phyloP scores from a whole-genome alignment of 2,888 invertebrate species.

The Nomada goodeniana region DNA sequence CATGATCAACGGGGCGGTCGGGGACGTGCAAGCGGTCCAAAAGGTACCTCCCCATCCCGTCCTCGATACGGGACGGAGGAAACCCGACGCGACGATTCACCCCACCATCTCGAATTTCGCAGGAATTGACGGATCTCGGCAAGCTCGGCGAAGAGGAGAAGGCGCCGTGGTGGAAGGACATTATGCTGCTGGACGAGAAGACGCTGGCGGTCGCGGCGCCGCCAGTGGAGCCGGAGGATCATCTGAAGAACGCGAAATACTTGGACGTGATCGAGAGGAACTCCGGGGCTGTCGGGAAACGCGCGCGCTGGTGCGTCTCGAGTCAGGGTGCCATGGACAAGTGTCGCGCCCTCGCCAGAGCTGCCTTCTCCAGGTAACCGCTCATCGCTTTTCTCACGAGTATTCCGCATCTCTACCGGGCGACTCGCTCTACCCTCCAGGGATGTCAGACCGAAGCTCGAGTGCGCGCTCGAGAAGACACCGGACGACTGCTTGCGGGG shows the following conservation, averaged over 20 bases:
- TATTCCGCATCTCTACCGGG: no score
- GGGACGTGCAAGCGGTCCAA: constrained; percentile 75
- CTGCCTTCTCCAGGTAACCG: constrained; percentile 88
- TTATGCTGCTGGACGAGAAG: constrained; percentile 87
- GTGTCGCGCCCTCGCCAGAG: constrained; percentile 89
- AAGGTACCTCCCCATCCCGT: constrained; percentile 63
- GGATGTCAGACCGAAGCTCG: constrained; percentile 91
- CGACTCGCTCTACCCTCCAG: constrained; percentile 76
- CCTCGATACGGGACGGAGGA: not conserved
- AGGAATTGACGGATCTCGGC: constrained; percentile 79
- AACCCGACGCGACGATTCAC: not conserved
- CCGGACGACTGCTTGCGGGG: constrained; percentile 88
- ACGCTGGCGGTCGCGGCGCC: constrained; percentile 88
- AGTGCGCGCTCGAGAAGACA: constrained; percentile 89
- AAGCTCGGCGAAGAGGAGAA: constrained; percentile 83
- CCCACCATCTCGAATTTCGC: not conserved
- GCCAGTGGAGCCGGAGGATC: constrained; percentile 87
- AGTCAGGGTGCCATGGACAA: constrained; percentile 89
- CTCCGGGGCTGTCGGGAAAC: constrained; percentile 89
- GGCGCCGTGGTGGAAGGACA: constrained; percentile 84
- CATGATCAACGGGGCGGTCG: constrained; percentile 88
- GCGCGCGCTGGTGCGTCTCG: constrained; percentile 88
- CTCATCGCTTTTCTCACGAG: no score
- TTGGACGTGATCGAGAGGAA: constrained; percentile 90
- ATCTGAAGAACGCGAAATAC: constrained; percentile 88